These are phyloP conservation scores for Leucoptera coffeella DNA, from an alignment of 2,888 invertebrate genomes.

Conservation along the genomic window DNA sequence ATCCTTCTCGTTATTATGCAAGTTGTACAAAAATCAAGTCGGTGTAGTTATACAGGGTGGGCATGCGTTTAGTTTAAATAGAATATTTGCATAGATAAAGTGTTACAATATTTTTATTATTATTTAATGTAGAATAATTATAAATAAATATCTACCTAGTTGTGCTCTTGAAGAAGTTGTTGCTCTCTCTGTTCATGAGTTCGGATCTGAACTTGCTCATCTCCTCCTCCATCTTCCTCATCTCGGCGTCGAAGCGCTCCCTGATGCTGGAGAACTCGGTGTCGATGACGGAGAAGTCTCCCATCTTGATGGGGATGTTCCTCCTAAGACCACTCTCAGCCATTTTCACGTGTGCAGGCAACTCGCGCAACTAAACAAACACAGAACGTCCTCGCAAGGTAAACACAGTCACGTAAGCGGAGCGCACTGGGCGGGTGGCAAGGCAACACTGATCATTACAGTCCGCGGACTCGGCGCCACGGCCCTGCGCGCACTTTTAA, in stretches of 20 bases:
- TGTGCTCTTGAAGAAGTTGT: constrained; percentile 85
- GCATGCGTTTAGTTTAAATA: no score
- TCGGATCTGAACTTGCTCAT: constrained; percentile 93
- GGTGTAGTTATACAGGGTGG: no score
- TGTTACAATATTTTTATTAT: no score
- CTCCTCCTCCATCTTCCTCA: constrained; percentile 98
- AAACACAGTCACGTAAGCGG: constrained; percentile 38
- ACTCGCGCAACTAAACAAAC: constrained; percentile 45
- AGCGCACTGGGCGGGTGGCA: constrained; percentile 38
- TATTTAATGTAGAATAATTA: no score
- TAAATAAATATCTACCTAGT: constrained; percentile 58
- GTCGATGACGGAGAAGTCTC: constrained; percentile 93
- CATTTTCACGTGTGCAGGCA: constrained; percentile 53
- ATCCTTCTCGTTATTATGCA: not conserved
- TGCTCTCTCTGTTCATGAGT: constrained; percentile 87
- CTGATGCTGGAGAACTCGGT: constrained; percentile 94
- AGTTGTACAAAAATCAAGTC: no score
- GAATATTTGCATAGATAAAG: no score
- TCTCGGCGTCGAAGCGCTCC: constrained; percentile 92
- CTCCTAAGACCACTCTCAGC: constrained; percentile 79
- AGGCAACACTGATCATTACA: constrained; percentile 48
- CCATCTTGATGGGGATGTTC: constrained; percentile 89
- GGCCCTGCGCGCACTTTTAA: constrained; percentile 54
- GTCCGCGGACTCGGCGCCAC: constrained; percentile 42
- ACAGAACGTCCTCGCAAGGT: constrained; percentile 22